A percentile compares a stretch with the other conserved stretches of the same genome.
Evolutionary conservation across 1,140 invertebrate genomes (phyloP).

Genomic region (Lepidurus apus): DNA sequence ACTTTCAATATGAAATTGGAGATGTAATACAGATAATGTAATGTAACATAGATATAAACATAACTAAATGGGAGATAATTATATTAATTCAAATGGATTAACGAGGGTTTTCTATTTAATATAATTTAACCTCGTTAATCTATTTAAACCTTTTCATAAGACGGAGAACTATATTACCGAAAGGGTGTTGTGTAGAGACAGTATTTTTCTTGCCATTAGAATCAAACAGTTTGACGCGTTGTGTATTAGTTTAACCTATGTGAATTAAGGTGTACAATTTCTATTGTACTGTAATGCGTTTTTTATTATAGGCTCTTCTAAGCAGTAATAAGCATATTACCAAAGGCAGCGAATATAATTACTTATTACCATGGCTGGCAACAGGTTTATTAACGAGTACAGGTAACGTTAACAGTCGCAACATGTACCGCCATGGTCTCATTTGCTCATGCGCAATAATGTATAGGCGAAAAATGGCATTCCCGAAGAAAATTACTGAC

Average conservation of each 20-base stretch:
- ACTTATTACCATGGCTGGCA: constrained; percentile 69
- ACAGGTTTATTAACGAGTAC: constrained; percentile 64
- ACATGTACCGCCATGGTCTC: constrained; percentile 48
- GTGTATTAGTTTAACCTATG: not conserved
- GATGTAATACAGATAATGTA: no score
- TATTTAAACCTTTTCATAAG: not conserved
- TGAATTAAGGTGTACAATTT: no score
- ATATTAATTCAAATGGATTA: no score
- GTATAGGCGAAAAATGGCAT: constrained; percentile 53
- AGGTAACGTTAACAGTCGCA: constrained; percentile 46
- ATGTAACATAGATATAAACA: no score
- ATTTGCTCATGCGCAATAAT: constrained; percentile 46
- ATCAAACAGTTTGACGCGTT: not conserved
- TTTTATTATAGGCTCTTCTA: constrained; percentile 47
- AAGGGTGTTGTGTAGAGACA: not conserved
- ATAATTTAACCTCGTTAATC: not conserved
- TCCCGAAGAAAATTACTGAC: constrained; percentile 59
- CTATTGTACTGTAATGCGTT: not conserved
- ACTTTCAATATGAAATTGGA: no score
- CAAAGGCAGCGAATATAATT: constrained; percentile 66
- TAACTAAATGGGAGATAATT: no score
- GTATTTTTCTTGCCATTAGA: no score
- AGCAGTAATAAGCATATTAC: constrained; percentile 62
- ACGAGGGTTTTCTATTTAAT: not conserved
- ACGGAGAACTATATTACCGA: not conserved